Evolutionary conservation across 1,140 invertebrate genomes (phyloP).

Genomic region (Bombus difficillimus): DNA sequence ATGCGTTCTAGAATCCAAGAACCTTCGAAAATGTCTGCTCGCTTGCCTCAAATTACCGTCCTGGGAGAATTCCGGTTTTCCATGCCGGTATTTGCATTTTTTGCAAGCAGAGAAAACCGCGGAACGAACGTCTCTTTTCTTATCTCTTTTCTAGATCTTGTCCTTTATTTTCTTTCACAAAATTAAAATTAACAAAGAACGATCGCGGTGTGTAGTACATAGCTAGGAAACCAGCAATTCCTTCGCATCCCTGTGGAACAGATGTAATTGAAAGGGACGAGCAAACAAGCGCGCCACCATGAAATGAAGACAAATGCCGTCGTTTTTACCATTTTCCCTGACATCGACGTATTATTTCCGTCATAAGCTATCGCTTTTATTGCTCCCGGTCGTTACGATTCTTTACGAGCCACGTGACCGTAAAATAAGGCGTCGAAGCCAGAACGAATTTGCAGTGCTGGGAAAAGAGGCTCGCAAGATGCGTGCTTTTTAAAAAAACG

Average conservation of each 20-base stretch:
- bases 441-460: background rate
- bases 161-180: background rate
- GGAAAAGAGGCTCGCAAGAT: background rate
- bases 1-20: conserved; percentile 12
- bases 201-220: background rate
- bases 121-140: background rate
- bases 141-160: background rate
- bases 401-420: conserved; percentile 18
- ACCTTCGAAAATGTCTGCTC: conserved; percentile 20
- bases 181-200: background rate
- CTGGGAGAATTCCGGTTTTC: background rate
- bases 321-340: conserved; percentile 14
- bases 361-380: conserved; percentile 28
- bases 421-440: conserved; percentile 11
- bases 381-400: background rate
- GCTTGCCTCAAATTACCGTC: background rate
- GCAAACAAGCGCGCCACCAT: background rate
- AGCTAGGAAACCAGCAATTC: conserved; percentile 19
- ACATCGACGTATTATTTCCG: conserved; percentile 21
- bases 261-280: background rate
- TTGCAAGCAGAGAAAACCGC: background rate
- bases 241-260: background rate
- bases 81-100: background rate
- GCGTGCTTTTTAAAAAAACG: background rate
- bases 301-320: conserved; percentile 31